Evolutionary conservation across 2,888 invertebrate species (phyloP).

Genomic region (Drosophila paranaensis): DNA sequence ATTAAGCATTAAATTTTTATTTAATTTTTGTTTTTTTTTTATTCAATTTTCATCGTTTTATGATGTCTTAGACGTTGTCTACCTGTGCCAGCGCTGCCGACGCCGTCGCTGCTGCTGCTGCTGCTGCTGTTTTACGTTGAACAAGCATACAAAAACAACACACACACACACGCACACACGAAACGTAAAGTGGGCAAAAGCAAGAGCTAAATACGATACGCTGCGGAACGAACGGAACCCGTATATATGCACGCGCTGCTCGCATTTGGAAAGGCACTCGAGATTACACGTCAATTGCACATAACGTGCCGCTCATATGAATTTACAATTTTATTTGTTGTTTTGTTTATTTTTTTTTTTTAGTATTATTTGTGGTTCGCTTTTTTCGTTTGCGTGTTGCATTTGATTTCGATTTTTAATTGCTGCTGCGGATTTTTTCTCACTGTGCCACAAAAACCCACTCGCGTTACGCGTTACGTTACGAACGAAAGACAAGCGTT

Average conservation of each 20-base stretch:
- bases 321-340: conserved; percentile 14
- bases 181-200: conserved; percentile 71
- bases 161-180: conserved; percentile 45
- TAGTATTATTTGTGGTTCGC: conserved; percentile 19
- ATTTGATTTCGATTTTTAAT: conserved; percentile 47
- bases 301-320: conserved; percentile 38
- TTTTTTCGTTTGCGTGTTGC: conserved; percentile 35
- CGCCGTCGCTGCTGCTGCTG: conserved; percentile 32
- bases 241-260: conserved; percentile 78
- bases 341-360: neutral
- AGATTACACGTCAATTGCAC: conserved; percentile 41
- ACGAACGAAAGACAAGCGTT: conserved; percentile 56
- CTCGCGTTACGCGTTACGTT: conserved; percentile 65
- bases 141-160: conserved; percentile 69
- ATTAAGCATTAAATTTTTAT: conserved; percentile 31
- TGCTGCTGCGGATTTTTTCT: conserved; percentile 32
- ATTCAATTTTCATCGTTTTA: conserved; percentile 64
- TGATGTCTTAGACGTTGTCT: conserved; percentile 59
- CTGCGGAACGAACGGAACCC: conserved; percentile 73
- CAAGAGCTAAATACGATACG: conserved; percentile 66
- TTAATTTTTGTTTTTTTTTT: conserved; percentile 23
- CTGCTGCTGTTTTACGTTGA: conserved; percentile 63
- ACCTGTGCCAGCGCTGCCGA: conserved; percentile 57
- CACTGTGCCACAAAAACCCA: conserved; percentile 45
- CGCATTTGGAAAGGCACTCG: conserved; percentile 62